Conservation (phyloP, 2,888 invertebrate species). For the Lycia hirtaria region DNA sequence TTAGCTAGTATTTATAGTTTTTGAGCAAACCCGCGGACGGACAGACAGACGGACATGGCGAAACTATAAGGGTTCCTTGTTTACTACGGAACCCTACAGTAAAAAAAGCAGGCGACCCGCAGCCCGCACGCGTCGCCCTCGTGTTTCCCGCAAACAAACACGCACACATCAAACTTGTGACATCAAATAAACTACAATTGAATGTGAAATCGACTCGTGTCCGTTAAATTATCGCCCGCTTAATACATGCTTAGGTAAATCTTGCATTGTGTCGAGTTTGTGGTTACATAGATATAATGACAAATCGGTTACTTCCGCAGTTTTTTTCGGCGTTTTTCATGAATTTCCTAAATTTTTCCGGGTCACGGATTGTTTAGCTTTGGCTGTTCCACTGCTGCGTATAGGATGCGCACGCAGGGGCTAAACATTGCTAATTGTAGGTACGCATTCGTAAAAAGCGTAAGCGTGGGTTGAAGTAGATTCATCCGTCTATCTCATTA, state of each 20-base stretch:
- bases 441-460: too few species aligned
- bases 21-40: too few species aligned
- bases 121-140: conserved; percentile 6
- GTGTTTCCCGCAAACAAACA: conserved; percentile 21
- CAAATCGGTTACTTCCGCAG: background rate
- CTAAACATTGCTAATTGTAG: too few species aligned
- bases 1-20: too few species aligned
- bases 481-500: too few species aligned
- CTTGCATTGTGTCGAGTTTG: conserved; percentile 7
- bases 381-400: too few species aligned
- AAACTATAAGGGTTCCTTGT: too few species aligned
- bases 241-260: conserved; percentile 17
- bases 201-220: conserved; percentile 31
- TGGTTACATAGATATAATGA: background rate
- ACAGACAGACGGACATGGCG: too few species aligned
- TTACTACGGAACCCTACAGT: background rate
- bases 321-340: background rate
- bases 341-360: too few species aligned
- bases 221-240: conserved; percentile 14
- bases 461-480: too few species aligned
- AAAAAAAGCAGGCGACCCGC: background rate
- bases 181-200: conserved; percentile 27
- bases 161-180: conserved; percentile 14
- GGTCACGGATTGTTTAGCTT: too few species aligned
- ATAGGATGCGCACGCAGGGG: too few species aligned